Evolutionary conservation across 2,888 invertebrate species (phyloP), one percentile per base, ranked within the genome.

Genomic region (Agrotis segetum): DNA sequence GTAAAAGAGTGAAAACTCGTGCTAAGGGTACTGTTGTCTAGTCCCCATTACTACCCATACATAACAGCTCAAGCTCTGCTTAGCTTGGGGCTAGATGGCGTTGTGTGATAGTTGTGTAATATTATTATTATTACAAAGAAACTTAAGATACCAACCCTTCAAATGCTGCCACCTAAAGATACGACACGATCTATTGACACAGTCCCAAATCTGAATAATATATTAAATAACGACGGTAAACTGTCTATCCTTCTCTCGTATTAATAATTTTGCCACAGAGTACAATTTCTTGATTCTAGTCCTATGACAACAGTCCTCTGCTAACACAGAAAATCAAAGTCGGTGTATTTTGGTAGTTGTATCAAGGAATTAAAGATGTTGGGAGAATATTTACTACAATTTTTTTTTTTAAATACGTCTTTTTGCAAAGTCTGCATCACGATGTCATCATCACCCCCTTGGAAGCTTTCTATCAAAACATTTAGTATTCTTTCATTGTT

Each of bases 231-330:
- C 44, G 60, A 60, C 60, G 44, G 46, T 44, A 44, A 16, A 29
- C 49, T 19, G 17, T 19, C 29, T 52, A 29, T 69, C 34, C 17
- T 14, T 13, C 53, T 58, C 49, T 69, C 24, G 17, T 65, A 16
- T 60, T 49, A 55, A 19, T 14, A 55, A 77, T 49, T 60, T 74
- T 60, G 55, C 34, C 3, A 55, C 49, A 19, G 11, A 55, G 44
- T 58, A 49, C 21, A 70, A 49, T 55, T 69, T 70, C 73, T 72
- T 65, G 60, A 79, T 61, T 72, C 11, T 9, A 19, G 67, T 79
- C 74, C 74, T 76, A 79, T 46, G 11, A 76, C 49, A 73, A 76
- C 62, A 66, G 49, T 79, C 79, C 79, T 74, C 6, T 50, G 24
- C 19, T 49, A 66, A 76, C 47, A 79, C 13, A 40, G 24, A 40